Base-by-base conservation (phyloP, 2,113 vertebrate genomes). In the Chitala chitala region DNA sequence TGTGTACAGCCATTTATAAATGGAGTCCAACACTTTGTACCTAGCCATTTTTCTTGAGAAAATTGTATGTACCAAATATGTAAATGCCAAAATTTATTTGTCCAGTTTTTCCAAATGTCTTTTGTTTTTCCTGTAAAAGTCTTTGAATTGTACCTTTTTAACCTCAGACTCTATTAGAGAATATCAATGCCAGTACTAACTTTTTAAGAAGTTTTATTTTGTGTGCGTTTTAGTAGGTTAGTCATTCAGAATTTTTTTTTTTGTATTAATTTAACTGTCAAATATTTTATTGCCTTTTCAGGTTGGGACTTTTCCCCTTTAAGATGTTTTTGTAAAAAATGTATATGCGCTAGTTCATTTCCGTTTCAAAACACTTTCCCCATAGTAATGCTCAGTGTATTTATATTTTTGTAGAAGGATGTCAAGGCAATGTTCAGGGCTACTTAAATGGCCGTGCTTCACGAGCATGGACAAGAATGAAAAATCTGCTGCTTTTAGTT, bases 221-320 rank as follows among this genome's bases (percentile, higher is more conserved):
- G 74, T 78, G 73, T 75, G 64, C 78, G 77, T 75, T 75, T 75
- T 44, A 69, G 58, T 84, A 83, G 82, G 84, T 83, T 72, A 76
- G 40, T 55, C n/a, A n/a, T 75, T 42, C 15, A 56, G 15, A 48
- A 56, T 46, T 61, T 56, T 46, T 76, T 53, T 63, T 72, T 79
- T 82, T 78, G 58, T 82, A 83, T 88, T 90, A 89, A 90, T 90
- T 90, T 90, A 88, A 90, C 84, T 87, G 84, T 90, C 85, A 86
- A 80, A 87, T 78, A 87, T 89, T 87, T 83, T 87, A 89, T 90
- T 89, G 86, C 82, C 83, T 89, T 79, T 89, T 90, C 87, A 89
- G 90, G 88, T 90, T 75, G 80, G 88, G 86, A 80, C 72, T 70
- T 81, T 74, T 72, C 69, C 86, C 81, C 55, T 86, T 78, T 86